Conservation (phyloP, 2,888 invertebrate genomes). For the Dromius quadrimaculatus region DNA sequence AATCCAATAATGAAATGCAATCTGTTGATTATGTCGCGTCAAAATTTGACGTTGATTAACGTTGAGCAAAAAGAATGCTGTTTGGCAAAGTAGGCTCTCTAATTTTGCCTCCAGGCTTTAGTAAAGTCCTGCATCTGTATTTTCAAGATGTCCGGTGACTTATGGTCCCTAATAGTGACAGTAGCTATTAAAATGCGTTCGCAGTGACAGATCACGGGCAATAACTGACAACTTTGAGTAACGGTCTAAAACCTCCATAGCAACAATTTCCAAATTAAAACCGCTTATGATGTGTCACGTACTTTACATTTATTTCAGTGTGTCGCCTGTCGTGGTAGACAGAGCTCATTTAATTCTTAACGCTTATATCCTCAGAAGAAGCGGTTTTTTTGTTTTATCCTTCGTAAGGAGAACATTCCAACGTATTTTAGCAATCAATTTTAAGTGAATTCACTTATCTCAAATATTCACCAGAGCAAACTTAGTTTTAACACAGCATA, state of each 20-base stretch:
- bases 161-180: conserved; percentile 46
- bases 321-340: conserved; percentile 19
- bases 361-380: conserved; percentile 12
- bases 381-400: conserved; percentile 2
- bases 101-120: too few relatives aligned
- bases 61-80: too few relatives aligned
- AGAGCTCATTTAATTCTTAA: conserved; percentile 44
- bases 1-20: too few relatives aligned
- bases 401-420: not conserved
- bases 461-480: too few relatives aligned
- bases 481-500: too few relatives aligned
- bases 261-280: conserved; percentile 48
- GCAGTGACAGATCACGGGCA: conserved; percentile 47
- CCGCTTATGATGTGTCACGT: conserved; percentile 49
- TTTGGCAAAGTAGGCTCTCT: too few relatives aligned
- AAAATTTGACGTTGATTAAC: too few relatives aligned
- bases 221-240: conserved; percentile 49
- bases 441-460: conserved; percentile 5
- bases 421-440: conserved; percentile 24
- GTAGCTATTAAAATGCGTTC: conserved; percentile 47
- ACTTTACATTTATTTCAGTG: conserved; percentile 43
- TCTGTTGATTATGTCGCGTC: too few relatives aligned
- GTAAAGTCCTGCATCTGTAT: too few relatives aligned
- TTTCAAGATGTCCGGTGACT: conserved; percentile 41
- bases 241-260: conserved; percentile 15